A percentile compares a stretch with the other conserved stretches of the same genome.
phyloP scores from a whole-genome alignment of 1,140 invertebrate genomes.

The Aphis craccivora region DNA sequence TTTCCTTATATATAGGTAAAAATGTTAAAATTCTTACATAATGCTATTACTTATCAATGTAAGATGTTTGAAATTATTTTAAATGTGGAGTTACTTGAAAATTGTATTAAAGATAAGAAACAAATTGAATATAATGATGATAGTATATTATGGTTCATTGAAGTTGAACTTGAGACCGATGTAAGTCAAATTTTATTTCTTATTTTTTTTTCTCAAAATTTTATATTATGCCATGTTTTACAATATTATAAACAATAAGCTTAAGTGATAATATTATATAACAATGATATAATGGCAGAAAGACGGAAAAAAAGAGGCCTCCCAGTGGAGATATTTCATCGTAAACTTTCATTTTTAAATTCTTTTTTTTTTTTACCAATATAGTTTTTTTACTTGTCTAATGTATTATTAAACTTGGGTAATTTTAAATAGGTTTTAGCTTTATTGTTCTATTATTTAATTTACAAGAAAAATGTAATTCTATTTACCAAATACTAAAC shows the following conservation, averaged over 20 bases:
- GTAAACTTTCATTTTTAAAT: background rate
- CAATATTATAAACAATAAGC: too few relatives aligned
- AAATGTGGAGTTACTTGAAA: conserved; percentile 46
- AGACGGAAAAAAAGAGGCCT: too few relatives aligned
- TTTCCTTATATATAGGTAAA: conserved; percentile 11
- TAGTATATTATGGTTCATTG: conserved; percentile 56
- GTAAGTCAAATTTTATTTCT: background rate
- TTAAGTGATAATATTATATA: too few relatives aligned
- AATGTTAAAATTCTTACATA: conserved; percentile 54
- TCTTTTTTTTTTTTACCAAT: background rate
- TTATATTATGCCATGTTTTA: too few relatives aligned
- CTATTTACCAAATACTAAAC: background rate
- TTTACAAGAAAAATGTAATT: background rate
- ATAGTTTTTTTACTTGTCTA: background rate
- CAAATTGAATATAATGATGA: conserved; percentile 51
- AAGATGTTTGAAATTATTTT: conserved; percentile 57
- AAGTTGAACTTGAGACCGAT: conserved; percentile 48
- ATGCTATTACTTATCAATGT: conserved; percentile 48
- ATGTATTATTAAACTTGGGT: background rate
- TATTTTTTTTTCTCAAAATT: too few relatives aligned
- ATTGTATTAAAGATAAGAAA: conserved; percentile 52
- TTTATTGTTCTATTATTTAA: background rate
- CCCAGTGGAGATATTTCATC: too few relatives aligned
- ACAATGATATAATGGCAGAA: too few relatives aligned
- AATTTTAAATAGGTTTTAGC: background rate